phyloP scores from a whole-genome alignment of 2,113 vertebrate species.

The Trichechus manatus region DNA sequence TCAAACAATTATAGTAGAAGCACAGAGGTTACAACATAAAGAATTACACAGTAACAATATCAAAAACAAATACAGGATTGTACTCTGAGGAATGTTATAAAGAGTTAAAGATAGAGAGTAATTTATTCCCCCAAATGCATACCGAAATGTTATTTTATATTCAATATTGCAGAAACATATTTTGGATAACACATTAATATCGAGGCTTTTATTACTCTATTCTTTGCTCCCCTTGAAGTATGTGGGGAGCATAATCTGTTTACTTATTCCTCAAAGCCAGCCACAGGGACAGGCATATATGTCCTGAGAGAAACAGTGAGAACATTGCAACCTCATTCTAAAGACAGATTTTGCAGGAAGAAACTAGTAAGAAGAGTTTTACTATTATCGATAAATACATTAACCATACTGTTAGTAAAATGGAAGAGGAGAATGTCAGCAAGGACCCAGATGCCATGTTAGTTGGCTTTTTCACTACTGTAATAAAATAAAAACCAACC shows the following conservation, averaged over 20 bases:
- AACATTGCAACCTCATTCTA: conserved; percentile 60
- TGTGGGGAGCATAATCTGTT: neutral
- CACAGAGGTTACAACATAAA: neutral
- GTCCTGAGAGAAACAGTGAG: conserved; percentile 44
- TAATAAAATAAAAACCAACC: neutral
- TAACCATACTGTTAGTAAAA: neutral
- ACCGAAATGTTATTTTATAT: neutral
- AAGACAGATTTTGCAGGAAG: conserved; percentile 33
- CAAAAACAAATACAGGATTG: neutral
- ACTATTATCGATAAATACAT: neutral
- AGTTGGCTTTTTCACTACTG: neutral
- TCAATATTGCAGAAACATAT: neutral
- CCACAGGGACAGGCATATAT: neutral
- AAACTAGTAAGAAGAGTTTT: conserved; percentile 68
- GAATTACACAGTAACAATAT: neutral
- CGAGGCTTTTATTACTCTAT: neutral
- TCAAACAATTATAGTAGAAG: neutral
- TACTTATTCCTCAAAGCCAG: conserved; percentile 54
- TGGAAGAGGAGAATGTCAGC: neutral
- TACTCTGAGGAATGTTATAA: neutral
- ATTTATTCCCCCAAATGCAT: neutral
- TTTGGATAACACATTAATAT: neutral
- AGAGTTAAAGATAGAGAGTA: neutral
- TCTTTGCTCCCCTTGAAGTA: neutral
- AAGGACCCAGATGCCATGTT: neutral